A percentile compares a stretch with the other conserved stretches of the same genome.
phyloP scores from a whole-genome alignment of 2,888 invertebrate species.

The Atethmia centrago region DNA sequence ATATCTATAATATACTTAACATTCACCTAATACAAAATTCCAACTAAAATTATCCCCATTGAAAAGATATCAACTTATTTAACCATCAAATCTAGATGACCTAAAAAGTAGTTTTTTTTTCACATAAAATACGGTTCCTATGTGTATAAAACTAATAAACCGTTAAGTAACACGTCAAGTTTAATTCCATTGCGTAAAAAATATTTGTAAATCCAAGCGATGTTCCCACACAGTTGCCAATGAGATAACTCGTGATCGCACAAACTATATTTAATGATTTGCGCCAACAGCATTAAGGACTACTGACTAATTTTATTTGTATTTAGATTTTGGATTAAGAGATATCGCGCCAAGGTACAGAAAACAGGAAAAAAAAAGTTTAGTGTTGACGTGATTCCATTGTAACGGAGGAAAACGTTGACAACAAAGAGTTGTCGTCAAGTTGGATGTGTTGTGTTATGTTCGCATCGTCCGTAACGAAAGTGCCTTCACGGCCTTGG shows the following conservation, averaged over 20 bases:
- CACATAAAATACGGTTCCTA: slow-evolving; percentile 27
- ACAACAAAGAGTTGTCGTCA: slow-evolving; percentile 57
- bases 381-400: slow-evolving; percentile 27
- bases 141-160: slow-evolving; percentile 31
- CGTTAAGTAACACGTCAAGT: slow-evolving; percentile 54
- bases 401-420: slow-evolving; percentile 47
- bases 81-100: slow-evolving; percentile 11
- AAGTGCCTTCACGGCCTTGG: slow-evolving; percentile 80
- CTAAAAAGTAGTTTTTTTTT: background rate
- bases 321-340: slow-evolving; percentile 28
- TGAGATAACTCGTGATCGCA: slow-evolving; percentile 57
- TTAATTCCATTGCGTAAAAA: slow-evolving; percentile 59
- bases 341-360: slow-evolving; percentile 17
- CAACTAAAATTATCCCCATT: background rate
- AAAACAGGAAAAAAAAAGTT: slow-evolving; percentile 30
- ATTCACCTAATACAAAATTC: background rate
- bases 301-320: slow-evolving; percentile 18
- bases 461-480: slow-evolving; percentile 72
- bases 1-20: slow-evolving; percentile 29
- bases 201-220: slow-evolving; percentile 51
- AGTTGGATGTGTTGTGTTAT: slow-evolving; percentile 61
- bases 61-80: background rate
- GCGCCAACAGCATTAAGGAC: slow-evolving; percentile 45
- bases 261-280: slow-evolving; percentile 47
- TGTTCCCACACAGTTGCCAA: slow-evolving; percentile 45